A percentile compares a stretch with the other conserved stretches of the same genome.
Conservation (phyloP, 2,888 invertebrate species). For the Pseudanteris insignis region DNA sequence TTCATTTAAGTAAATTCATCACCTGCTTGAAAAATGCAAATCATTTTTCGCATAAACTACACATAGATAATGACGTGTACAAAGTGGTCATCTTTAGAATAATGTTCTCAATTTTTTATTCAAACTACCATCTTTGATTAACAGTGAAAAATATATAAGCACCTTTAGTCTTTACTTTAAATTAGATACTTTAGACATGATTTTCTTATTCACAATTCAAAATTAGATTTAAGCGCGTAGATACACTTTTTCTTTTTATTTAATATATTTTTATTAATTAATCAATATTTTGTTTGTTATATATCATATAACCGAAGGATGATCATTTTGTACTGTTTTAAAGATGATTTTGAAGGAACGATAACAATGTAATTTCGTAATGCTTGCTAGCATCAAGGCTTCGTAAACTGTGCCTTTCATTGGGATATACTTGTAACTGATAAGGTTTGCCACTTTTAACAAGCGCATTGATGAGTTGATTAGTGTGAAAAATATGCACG, state of each 20-base stretch:
- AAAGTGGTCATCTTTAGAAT: slow-evolving; percentile 13
- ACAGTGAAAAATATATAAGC: slow-evolving; percentile 1
- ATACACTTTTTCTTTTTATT: too few relatives aligned
- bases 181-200: too few relatives aligned
- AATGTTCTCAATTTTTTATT: background rate
- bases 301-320: background rate
- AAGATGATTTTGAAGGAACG: slow-evolving; percentile 87
- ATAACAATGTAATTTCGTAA: slow-evolving; percentile 93
- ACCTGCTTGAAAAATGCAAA: slow-evolving; percentile 17
- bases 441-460: slow-evolving; percentile 97
- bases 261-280: too few relatives aligned
- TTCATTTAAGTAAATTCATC: slow-evolving; percentile 37
- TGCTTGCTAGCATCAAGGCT: slow-evolving; percentile 95
- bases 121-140: background rate
- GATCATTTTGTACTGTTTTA: slow-evolving; percentile 54
- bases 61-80: slow-evolving; percentile 14
- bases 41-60: slow-evolving; percentile 5
- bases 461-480: slow-evolving; percentile 87
- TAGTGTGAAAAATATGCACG: slow-evolving; percentile 97
- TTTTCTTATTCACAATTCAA: too few relatives aligned
- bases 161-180: background rate
- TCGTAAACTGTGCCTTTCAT: slow-evolving; percentile 94
- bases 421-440: slow-evolving; percentile 93
- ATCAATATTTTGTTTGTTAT: background rate
- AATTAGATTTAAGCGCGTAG: too few relatives aligned